Conservation (phyloP, 53 echinoderm and acorn worm species). For the Henricia sp. region DNA sequence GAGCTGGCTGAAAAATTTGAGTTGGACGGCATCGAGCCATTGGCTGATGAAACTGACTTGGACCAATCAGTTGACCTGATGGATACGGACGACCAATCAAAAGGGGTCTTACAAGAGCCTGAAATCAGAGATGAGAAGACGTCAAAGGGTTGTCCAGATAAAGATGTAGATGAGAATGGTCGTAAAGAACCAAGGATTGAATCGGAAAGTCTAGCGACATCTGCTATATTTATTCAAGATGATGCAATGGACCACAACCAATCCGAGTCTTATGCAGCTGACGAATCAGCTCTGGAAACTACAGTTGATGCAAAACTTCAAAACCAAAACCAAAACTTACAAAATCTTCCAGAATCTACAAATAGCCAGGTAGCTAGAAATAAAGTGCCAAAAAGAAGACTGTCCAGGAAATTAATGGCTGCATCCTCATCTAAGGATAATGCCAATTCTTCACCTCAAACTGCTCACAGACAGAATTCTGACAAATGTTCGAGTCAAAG, state of each 20-base stretch:
- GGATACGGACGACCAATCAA: constrained; percentile 29
- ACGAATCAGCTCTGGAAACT: constrained; percentile 35
- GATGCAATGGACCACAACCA: not conserved
- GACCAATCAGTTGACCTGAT: constrained; percentile 58
- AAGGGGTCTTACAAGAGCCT: constrained; percentile 1
- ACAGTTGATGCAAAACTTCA: not conserved
- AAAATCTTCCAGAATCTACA: not conserved
- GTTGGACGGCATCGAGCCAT: constrained; percentile 86
- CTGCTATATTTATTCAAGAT: not conserved
- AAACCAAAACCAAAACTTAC: not conserved
- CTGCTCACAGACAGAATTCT: too few relatives aligned
- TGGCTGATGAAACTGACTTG: constrained; percentile 73
- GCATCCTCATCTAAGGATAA: too few relatives aligned
- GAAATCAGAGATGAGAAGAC: not conserved
- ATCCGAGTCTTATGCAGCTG: constrained; percentile 43
- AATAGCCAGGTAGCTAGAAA: not conserved
- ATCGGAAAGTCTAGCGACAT: not conserved
- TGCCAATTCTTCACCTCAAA: too few relatives aligned
- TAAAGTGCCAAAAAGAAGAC: constrained; percentile 16
- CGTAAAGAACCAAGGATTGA: not conserved
- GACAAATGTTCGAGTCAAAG: too few relatives aligned
- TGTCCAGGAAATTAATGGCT: constrained; percentile 15
- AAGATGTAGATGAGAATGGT: constrained; percentile 25
- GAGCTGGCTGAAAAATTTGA: constrained; percentile 81
- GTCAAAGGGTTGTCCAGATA: not conserved